Evolutionary conservation across 1,140 invertebrate species (phyloP).

Genomic region (Nephotettix cincticeps): DNA sequence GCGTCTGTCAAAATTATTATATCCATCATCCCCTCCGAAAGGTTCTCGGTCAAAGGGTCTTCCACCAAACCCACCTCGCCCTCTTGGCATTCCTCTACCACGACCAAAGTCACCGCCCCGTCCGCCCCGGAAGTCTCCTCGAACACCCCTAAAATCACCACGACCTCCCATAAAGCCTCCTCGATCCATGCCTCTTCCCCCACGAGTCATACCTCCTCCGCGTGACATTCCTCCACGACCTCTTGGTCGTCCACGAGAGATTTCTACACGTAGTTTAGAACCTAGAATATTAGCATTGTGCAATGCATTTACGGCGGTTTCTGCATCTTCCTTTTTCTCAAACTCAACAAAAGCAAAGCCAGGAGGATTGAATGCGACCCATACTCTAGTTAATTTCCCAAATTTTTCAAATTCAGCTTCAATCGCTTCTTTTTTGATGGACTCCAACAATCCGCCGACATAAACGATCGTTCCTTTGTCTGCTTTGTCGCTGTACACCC

Average conservation of each 20-base stretch:
- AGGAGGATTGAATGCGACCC: slow-evolving; percentile 92
- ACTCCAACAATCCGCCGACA: slow-evolving; percentile 78
- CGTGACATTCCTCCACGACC: slow-evolving; percentile 55
- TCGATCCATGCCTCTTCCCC: slow-evolving; percentile 46
- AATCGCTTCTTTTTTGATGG: slow-evolving; percentile 84
- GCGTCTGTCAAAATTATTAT: background rate
- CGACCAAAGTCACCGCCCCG: slow-evolving; percentile 42
- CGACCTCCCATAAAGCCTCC: slow-evolving; percentile 52
- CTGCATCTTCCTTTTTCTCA: slow-evolving; percentile 91
- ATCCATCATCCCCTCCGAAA: background rate
- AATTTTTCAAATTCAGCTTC: slow-evolving; percentile 85
- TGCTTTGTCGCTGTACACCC: slow-evolving; percentile 34
- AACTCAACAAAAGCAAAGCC: slow-evolving; percentile 99
- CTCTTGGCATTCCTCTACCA: slow-evolving; percentile 23
- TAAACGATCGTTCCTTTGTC: slow-evolving; percentile 69
- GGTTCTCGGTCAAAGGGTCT: slow-evolving; percentile 26
- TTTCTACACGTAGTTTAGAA: slow-evolving; percentile 78
- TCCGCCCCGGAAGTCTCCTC: background rate
- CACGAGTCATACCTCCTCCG: slow-evolving; percentile 52
- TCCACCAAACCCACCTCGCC: slow-evolving; percentile 48
- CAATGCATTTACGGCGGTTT: slow-evolving; percentile 87
- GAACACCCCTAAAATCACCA: slow-evolving; percentile 43
- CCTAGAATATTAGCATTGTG: slow-evolving; percentile 85
- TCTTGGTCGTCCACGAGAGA: slow-evolving; percentile 69
- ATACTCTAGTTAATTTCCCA: slow-evolving; percentile 92